A percentile compares a stretch with the other conserved stretches of the same genome.
Conservation (phyloP, 2,113 vertebrate genomes). For the Rhynchomys soricoides region DNA sequence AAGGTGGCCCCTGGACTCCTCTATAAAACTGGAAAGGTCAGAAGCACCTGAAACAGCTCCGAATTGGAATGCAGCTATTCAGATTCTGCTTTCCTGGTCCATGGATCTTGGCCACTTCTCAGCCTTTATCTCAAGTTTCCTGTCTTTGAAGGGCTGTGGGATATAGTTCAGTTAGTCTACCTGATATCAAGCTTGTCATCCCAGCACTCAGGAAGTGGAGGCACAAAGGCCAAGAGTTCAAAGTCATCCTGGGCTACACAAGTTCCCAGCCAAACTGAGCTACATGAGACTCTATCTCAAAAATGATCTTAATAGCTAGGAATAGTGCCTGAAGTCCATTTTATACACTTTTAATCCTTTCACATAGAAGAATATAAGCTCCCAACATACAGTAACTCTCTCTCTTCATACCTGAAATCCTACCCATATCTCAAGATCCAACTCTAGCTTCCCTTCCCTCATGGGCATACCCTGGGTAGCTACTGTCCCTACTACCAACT, state of each 20-base stretch:
- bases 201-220: background rate
- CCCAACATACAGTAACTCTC: background rate
- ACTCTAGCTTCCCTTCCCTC: background rate
- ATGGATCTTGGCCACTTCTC: background rate
- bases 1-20: accelerated
- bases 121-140: background rate
- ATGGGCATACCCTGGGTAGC: background rate
- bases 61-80: background rate
- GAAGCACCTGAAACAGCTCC: background rate
- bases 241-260: background rate
- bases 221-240: background rate
- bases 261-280: background rate
- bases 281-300: background rate
- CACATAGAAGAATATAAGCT: background rate
- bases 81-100: background rate
- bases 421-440: background rate
- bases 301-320: background rate
- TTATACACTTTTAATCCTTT: background rate
- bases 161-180: background rate
- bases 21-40: background rate
- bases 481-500: background rate
- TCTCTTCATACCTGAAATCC: background rate
- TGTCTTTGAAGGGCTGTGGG: background rate
- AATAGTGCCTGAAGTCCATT: background rate
- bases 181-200: background rate